phyloP scores from a whole-genome alignment of 2,888 invertebrate genomes.

The Leistus spinibarbis region DNA sequence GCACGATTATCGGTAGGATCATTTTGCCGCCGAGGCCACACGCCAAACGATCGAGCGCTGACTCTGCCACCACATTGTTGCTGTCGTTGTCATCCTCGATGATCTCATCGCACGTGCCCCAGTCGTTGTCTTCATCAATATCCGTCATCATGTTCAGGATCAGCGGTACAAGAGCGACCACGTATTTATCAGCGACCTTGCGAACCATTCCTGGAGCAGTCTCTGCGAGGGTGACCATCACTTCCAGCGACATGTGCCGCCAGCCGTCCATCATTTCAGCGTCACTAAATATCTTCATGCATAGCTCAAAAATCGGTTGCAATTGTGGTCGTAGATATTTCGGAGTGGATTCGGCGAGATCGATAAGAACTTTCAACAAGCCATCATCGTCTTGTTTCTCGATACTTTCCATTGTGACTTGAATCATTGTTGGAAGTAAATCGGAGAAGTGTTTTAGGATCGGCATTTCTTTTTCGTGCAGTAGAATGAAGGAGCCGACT shows the following conservation, averaged over 20 bases:
- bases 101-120: constrained; percentile 85
- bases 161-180: constrained; percentile 80
- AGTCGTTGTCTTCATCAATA: constrained; percentile 88
- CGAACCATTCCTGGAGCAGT: constrained; percentile 96
- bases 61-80: constrained; percentile 94
- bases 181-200: constrained; percentile 85
- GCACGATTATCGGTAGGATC: constrained; percentile 86
- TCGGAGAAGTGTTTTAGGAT: constrained; percentile 89
- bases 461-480: constrained; percentile 92
- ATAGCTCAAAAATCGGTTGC: constrained; percentile 83
- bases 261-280: constrained; percentile 77
- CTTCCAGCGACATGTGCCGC: constrained; percentile 90
- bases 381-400: constrained; percentile 88
- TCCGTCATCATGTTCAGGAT: constrained; percentile 95
- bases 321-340: constrained; percentile 90
- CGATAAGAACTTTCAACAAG: constrained; percentile 89
- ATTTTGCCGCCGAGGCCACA: constrained; percentile 87
- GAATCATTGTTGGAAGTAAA: constrained; percentile 78
- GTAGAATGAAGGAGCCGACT: constrained; percentile 84
- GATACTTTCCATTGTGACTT: constrained; percentile 80
- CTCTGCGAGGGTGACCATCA: constrained; percentile 82
- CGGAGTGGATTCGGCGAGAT: constrained; percentile 90
- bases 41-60: constrained; percentile 95
- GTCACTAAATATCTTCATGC: constrained; percentile 75
- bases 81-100: constrained; percentile 94